These are phyloP conservation scores for Etia nguti DNA, from an alignment of 2,113 vertebrate species.

Conservation along the genomic window DNA sequence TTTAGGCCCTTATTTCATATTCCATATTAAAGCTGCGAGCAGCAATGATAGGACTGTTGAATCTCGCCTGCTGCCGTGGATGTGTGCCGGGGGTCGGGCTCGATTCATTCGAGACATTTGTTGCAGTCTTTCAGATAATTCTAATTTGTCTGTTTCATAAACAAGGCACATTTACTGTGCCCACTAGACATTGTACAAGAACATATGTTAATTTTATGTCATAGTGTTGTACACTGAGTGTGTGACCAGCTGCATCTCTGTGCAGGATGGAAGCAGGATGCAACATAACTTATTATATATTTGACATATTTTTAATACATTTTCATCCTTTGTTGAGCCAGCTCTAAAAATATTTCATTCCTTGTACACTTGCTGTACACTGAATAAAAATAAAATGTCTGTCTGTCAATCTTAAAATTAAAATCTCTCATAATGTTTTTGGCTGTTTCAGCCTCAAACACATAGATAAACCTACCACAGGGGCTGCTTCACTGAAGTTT, in stretches of 20 bases:
- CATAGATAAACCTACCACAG: neutral
- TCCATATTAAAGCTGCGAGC: neutral
- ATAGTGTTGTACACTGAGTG: neutral
- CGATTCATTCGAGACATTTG: neutral
- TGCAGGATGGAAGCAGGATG: accelerated
- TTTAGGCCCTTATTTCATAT: neutral
- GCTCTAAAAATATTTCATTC: neutral
- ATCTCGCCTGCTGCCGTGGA: accelerated
- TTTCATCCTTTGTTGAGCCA: neutral
- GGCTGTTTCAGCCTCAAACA: neutral
- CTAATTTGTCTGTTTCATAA: neutral
- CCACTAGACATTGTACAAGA: neutral
- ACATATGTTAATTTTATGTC: neutral
- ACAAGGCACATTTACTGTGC: neutral
- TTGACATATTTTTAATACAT: neutral
- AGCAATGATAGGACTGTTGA: neutral
- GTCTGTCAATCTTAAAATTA: neutral
- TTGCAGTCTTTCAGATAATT: neutral
- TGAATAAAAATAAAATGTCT: neutral
- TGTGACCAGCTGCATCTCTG: neutral
- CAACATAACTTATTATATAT: neutral
- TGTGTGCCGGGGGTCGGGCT: neutral
- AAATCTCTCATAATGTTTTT: neutral
- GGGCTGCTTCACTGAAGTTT: neutral
- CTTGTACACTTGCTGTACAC: neutral